Evolutionary conservation across 2,113 vertebrate genomes (phyloP).

Genomic region (Oplegnathus fasciatus): DNA sequence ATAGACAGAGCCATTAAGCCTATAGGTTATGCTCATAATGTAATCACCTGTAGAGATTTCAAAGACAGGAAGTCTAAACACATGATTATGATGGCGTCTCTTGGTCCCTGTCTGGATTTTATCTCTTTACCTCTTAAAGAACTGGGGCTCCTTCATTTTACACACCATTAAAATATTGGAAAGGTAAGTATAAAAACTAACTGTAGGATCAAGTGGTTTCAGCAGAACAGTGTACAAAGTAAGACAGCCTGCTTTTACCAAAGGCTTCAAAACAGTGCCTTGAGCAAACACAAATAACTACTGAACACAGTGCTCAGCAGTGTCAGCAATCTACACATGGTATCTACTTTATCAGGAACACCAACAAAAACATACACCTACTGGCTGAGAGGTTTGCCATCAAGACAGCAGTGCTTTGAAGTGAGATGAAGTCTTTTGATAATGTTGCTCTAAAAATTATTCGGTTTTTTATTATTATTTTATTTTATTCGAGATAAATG

Average conservation of each 20-base stretch:
- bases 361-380: background rate
- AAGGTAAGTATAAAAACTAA: background rate
- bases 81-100: background rate
- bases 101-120: background rate
- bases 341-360: constrained; percentile 4
- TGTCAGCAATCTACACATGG: background rate
- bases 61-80: constrained; percentile 17
- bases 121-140: background rate
- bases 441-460: background rate
- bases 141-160: background rate
- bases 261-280: background rate
- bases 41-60: constrained; percentile 17
- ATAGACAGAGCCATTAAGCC: constrained; percentile 18
- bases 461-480: background rate
- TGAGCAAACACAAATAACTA: constrained; percentile 4
- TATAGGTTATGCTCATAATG: constrained; percentile 6
- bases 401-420: background rate
- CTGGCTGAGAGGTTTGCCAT: background rate
- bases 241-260: background rate
- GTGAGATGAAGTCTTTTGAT: background rate
- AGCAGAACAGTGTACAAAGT: background rate
- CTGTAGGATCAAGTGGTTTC: background rate
- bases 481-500: background rate
- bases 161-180: background rate
- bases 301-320: background rate